These are phyloP conservation scores for Trididemnum nubilum DNA, from an alignment of 23 tunicate species.

Conservation along the genomic window DNA sequence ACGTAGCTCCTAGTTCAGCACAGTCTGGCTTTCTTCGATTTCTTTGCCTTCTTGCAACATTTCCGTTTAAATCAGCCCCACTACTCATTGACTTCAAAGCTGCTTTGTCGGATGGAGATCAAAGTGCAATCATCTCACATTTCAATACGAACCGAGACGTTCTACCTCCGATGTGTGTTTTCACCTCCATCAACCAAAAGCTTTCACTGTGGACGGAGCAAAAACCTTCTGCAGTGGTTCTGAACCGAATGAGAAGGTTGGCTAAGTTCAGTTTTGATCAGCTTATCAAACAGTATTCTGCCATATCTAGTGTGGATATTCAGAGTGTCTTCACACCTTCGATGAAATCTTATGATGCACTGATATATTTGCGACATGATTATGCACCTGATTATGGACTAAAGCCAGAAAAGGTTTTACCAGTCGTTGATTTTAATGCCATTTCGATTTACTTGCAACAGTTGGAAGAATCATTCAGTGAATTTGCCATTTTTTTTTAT, in stretches of 20 bases:
- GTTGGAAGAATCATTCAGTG: slow-evolving; percentile 70
- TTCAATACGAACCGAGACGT: slow-evolving; percentile 51
- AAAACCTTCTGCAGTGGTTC: slow-evolving; percentile 45
- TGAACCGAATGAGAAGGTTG: slow-evolving; percentile 48
- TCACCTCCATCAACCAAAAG: slow-evolving; percentile 47
- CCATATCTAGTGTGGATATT: no score
- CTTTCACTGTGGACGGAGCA: slow-evolving; percentile 58
- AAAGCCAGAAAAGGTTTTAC: slow-evolving; percentile 18
- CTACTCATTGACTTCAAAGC: slow-evolving; percentile 67
- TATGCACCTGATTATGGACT: slow-evolving; percentile 20
- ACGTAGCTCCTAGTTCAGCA: slow-evolving; percentile 55
- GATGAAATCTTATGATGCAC: slow-evolving; percentile 56
- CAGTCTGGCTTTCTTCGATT: slow-evolving; percentile 75
- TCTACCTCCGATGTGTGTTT: slow-evolving; percentile 67
- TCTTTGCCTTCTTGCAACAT: slow-evolving; percentile 38
- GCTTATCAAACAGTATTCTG: background rate
- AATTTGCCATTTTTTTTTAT: slow-evolving; percentile 79
- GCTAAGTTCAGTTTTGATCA: slow-evolving; percentile 22
- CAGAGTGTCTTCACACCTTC: slow-evolving; percentile 45
- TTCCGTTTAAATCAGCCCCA: slow-evolving; percentile 50
- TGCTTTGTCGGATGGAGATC: slow-evolving; percentile 41
- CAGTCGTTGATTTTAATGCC: slow-evolving; percentile 71
- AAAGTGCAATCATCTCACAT: background rate
- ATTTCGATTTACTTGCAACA: slow-evolving; percentile 39
- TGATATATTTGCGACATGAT: slow-evolving; percentile 55